Evolutionary conservation across 2,797 vertebrate genomes (phyloP).

Genomic region (Nannoperca australis): DNA sequence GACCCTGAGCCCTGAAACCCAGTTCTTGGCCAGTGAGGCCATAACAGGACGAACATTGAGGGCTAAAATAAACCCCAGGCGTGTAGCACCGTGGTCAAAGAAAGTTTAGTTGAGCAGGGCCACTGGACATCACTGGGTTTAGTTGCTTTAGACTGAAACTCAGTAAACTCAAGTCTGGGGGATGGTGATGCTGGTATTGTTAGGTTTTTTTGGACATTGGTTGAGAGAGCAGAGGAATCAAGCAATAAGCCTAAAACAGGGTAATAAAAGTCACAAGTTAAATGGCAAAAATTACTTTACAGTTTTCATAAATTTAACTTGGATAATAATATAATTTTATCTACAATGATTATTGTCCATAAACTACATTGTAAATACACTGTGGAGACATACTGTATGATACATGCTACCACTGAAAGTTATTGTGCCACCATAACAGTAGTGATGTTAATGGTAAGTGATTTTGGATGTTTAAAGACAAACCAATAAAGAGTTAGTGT

Average conservation of each 20-base stretch:
- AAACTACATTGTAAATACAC: conserved; percentile 2
- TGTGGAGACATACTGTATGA: not conserved
- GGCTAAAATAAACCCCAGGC: conserved; percentile 6
- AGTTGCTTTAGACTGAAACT: conserved; percentile 38
- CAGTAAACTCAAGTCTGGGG: conserved; percentile 31
- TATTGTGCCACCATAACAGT: conserved; percentile 1
- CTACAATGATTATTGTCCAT: conserved; percentile 3
- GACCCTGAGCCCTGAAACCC: conserved; percentile 31
- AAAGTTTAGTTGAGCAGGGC: conserved; percentile 32
- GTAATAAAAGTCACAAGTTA: conserved; percentile 28
- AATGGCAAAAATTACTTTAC: not conserved
- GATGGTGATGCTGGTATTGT: conserved; percentile 37
- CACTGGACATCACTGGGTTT: conserved; percentile 48
- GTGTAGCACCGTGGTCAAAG: conserved; percentile 32
- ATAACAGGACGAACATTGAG: conserved; percentile 15
- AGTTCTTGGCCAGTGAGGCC: conserved; percentile 2
- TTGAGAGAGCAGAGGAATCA: conserved; percentile 62
- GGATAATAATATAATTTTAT: not conserved
- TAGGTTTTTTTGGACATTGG: conserved; percentile 31
- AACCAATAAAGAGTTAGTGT: conserved; percentile 14
- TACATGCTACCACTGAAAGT: not conserved
- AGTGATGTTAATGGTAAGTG: not conserved
- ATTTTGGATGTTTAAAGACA: conserved; percentile 26
- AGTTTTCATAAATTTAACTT: conserved; percentile 1
- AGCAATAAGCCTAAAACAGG: conserved; percentile 63